Percentiles rank a stretch among this genome's conserved stretches.
These are phyloP conservation scores for Glaucidium brasilianum DNA, from an alignment of 2,113 vertebrate species.

Conservation along the genomic window DNA sequence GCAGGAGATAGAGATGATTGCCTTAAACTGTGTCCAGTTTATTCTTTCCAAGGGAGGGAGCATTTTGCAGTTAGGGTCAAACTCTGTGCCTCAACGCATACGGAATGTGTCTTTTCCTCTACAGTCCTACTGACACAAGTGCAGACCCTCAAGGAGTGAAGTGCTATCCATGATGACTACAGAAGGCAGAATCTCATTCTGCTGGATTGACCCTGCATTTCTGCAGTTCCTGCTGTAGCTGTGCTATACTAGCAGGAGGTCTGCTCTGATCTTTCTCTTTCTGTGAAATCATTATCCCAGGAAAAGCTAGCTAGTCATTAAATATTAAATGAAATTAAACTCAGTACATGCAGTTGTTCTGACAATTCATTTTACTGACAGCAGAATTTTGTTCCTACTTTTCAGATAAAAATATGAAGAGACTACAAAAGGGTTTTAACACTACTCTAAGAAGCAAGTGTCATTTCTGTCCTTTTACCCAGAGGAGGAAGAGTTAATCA, in stretches of 20 bases:
- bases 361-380: slow-evolving; percentile 13
- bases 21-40: background rate
- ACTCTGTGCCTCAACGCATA: background rate
- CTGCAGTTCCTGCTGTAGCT: slow-evolving; percentile 2
- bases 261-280: slow-evolving; percentile 40
- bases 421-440: background rate
- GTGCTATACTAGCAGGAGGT: slow-evolving; percentile 19
- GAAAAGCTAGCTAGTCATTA: slow-evolving; percentile 42
- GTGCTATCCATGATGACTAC: background rate
- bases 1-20: background rate
- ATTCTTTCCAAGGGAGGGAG: background rate
- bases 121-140: background rate
- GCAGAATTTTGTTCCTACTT: slow-evolving; percentile 28
- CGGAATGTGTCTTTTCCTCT: background rate
- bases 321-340: slow-evolving; percentile 58
- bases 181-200: background rate
- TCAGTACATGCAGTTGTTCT: slow-evolving; percentile 20
- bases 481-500: background rate
- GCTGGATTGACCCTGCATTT: background rate
- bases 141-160: background rate
- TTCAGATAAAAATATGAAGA: background rate
- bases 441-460: background rate
- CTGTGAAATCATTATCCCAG: slow-evolving; percentile 35
- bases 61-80: background rate
- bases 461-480: background rate